Percentiles rank a stretch among this genome's conserved stretches.
Conservation (phyloP, 2,888 invertebrate species). For the Crematogaster levior region DNA sequence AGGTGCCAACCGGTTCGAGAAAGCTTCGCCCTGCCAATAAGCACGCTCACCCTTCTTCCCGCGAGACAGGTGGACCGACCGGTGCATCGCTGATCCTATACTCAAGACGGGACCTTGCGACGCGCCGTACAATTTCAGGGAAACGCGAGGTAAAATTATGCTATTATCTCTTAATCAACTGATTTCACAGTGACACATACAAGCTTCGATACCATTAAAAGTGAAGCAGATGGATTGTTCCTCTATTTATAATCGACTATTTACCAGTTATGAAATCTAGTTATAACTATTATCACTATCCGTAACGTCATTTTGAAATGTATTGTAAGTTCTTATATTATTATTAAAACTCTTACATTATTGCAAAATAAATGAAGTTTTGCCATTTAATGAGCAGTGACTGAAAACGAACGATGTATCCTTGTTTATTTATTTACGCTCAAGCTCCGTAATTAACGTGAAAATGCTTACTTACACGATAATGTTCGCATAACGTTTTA, state of each 20-base stretch:
- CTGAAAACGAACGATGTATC: conserved; percentile 26
- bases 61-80: conserved; percentile 56
- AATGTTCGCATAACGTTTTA: conserved; percentile 51
- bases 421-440: conserved; percentile 47
- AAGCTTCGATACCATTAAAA: not conserved
- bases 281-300: not conserved
- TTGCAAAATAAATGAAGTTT: conserved; percentile 14
- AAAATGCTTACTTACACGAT: conserved; percentile 49
- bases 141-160: conserved; percentile 13
- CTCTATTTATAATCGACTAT: not conserved
- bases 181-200: too few relatives aligned
- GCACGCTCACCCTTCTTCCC: conserved; percentile 50
- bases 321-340: conserved; percentile 27
- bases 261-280: not conserved
- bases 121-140: conserved; percentile 17
- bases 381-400: conserved; percentile 11
- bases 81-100: conserved; percentile 42
- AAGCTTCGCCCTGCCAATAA: conserved; percentile 64
- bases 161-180: conserved; percentile 7
- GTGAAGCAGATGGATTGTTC: not conserved
- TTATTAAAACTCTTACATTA: too few relatives aligned
- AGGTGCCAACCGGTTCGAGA: conserved; percentile 76
- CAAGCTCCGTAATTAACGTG: conserved; percentile 40
- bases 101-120: conserved; percentile 23
- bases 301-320: not conserved